Base-by-base conservation (phyloP, 2,888 invertebrate genomes). In the Sphaerophoria taeniata region DNA sequence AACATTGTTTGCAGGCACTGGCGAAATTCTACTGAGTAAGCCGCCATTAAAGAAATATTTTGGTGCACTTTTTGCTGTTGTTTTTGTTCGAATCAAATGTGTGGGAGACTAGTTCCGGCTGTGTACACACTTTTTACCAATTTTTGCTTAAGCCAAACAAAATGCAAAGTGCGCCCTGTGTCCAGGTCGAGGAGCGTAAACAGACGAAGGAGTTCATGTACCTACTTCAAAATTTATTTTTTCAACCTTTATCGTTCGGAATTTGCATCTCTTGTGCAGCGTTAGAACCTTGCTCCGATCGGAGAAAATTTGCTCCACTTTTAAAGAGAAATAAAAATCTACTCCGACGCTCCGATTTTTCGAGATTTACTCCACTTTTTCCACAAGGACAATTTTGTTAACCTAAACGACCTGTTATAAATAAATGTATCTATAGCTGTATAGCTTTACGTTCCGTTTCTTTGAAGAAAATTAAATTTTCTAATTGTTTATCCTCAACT, bases 31-130 rank as follows among this genome's bases (percentile, higher is more conserved):
- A 34, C 49, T 65, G 14, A 3, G 4, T 3, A 49, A 11, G 11
- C 49, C 12, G 6, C 49, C 12, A 3, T 49, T 49, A 49, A 65
- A 49, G 49, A 49, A 16, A 33, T 2, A 49, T 16, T 65, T 65
- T 63, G 14, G 47, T 24, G 34, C 47, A 11, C 47, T n/a, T 12
- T n/a, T 0, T 49, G 47, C 12, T 12, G 39, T 43, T 60, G 60
- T 60, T 60, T 12, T 60, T 43, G 39, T 12, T 43, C 12, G 24
- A 60, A 7, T 43, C 16, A 34, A 31, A 39, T 61, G 47, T 60
- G 75, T 67, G 75, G 79, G 74, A 80, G 80, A 61, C 76, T 85
- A 69, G 69, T 81, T 81, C 81, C 85, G 67, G 76, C 80, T 81
- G 80, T 71, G 65, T 80, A 60, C 80, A 76, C 76, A 69, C 81